phyloP scores from a whole-genome alignment of 2,797 vertebrate species.

The Clarias fuscus region DNA sequence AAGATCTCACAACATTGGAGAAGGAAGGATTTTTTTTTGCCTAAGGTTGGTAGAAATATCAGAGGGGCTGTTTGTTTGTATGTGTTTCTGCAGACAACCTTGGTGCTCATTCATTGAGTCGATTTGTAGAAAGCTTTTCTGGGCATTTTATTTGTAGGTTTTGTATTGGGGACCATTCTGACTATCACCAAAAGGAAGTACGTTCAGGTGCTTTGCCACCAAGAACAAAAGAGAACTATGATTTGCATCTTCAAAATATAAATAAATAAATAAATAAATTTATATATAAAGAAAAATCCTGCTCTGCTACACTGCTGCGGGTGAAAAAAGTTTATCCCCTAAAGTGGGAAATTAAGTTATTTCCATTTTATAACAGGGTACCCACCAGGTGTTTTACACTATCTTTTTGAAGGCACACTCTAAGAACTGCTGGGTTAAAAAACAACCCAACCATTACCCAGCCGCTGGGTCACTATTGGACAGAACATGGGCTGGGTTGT shows the following conservation, averaged over 20 bases:
- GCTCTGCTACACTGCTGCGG: background rate
- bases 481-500: too few species aligned
- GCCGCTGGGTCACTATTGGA: too few species aligned
- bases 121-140: background rate
- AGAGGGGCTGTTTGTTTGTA: background rate
- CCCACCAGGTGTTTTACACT: background rate
- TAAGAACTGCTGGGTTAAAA: too few species aligned
- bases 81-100: background rate
- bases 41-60: background rate
- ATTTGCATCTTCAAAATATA: background rate
- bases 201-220: background rate
- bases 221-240: constrained; percentile 7
- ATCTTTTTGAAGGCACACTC: background rate
- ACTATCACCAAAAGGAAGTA: constrained; percentile 4
- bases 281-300: background rate
- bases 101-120: too few species aligned
- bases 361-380: constrained; percentile 3
- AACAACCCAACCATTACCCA: too few species aligned
- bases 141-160: background rate
- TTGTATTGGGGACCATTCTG: background rate
- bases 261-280: too few species aligned
- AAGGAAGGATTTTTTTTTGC: background rate
- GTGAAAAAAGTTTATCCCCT: background rate
- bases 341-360: background rate
- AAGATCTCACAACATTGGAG: background rate